These are phyloP conservation scores for Orthochromis malagaraziensis DNA, from an alignment of 2,113 vertebrate genomes.

Conservation along the genomic window DNA sequence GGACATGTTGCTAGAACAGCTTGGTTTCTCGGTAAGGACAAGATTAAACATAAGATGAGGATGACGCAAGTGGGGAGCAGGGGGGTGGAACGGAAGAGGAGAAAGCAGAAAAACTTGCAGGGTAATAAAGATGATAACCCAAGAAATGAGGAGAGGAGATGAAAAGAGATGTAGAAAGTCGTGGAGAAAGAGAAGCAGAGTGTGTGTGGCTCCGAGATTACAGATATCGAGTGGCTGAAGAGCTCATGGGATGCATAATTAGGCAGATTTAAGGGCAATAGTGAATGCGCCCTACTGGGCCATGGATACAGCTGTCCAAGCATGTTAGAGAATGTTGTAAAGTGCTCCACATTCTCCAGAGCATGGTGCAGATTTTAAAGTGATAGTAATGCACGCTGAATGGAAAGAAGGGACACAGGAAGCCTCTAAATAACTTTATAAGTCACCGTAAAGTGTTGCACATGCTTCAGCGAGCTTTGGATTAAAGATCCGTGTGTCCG, in stretches of 20 bases:
- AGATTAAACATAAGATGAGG: constrained; percentile 7
- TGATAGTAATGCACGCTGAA: background rate
- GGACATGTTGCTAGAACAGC: background rate
- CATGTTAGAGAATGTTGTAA: constrained; percentile 10
- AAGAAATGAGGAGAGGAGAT: background rate
- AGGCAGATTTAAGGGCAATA: constrained; percentile 56
- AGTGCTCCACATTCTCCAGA: constrained; percentile 5
- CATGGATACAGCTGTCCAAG: constrained; percentile 45
- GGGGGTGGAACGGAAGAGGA: background rate
- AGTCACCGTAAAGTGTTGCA: background rate
- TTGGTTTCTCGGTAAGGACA: background rate
- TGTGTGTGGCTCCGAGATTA: constrained; percentile 15
- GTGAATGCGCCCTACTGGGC: constrained; percentile 29
- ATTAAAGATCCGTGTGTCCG: background rate
- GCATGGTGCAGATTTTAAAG: constrained; percentile 4
- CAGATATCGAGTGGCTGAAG: constrained; percentile 38
- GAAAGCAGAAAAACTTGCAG: background rate
- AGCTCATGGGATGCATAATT: constrained; percentile 63
- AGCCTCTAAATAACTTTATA: background rate
- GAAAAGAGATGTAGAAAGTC: background rate
- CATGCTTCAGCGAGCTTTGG: background rate
- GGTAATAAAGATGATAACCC: background rate
- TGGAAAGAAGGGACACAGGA: constrained; percentile 8
- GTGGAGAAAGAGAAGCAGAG: background rate
- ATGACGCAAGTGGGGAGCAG: background rate